Conservation (phyloP, 2,888 invertebrate species). For the Drosophila engyochracea region DNA sequence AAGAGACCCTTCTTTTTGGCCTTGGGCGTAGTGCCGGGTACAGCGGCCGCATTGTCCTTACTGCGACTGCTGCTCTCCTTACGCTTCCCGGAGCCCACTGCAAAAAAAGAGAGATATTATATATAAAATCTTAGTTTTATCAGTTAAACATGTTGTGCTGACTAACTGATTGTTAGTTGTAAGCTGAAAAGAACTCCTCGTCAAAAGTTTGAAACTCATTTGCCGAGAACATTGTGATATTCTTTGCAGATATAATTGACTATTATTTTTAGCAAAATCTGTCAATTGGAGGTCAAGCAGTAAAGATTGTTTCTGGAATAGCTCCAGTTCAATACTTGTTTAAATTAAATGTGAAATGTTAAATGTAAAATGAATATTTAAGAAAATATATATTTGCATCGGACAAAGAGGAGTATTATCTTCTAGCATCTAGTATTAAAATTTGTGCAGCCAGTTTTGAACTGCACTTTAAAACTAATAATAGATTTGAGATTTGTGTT, state of each 20-base stretch:
- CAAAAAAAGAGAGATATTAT: background rate
- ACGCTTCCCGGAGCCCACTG: slow-evolving; percentile 58
- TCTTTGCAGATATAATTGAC: too few species aligned
- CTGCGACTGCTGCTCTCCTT: slow-evolving; percentile 78
- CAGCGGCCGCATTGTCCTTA: slow-evolving; percentile 73
- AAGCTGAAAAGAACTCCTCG: background rate
- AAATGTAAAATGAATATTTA: background rate
- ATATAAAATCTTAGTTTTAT: background rate
- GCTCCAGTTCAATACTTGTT: too few species aligned
- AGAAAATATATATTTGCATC: background rate
- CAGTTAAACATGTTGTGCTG: background rate
- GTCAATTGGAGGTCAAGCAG: too few species aligned
- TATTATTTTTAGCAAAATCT: too few species aligned
- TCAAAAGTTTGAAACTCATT: too few species aligned
- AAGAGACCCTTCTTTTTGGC: slow-evolving; percentile 94
- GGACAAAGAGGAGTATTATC: background rate
- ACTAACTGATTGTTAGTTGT: background rate
- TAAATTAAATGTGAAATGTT: too few species aligned
- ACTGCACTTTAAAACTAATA: too few species aligned
- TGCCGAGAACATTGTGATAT: too few species aligned
- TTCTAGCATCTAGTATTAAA: background rate
- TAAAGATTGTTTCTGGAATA: too few species aligned
- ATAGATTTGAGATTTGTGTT: too few species aligned
- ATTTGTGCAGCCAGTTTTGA: too few species aligned
- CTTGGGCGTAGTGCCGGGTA: slow-evolving; percentile 66